Base-by-base conservation (phyloP, 2,113 vertebrate genomes). In the Nicator chloris region DNA sequence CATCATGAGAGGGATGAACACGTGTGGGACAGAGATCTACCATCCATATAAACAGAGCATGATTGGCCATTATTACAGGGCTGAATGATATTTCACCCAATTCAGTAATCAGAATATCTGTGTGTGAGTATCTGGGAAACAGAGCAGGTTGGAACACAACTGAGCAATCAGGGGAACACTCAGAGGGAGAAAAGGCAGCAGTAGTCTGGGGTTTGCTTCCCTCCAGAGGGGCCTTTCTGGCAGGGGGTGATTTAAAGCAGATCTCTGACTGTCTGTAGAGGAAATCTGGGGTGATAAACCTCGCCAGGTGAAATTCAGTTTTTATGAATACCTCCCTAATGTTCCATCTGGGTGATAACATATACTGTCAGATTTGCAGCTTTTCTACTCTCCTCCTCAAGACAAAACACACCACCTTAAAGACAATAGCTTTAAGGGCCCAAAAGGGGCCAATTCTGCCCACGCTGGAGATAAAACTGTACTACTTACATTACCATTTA, bases 191-290 rank as follows among this genome's bases (percentile, higher is more conserved):
- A 37, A 56, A 44, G 49, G 85, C 61, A 88, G 75, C 79, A 31
- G 28, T 1, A 76, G 56, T 54, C 92, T 3, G 6, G 64, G 71
- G 42, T 37, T 93, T 80, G 68, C 54, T 80, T 83, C 63, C 53
- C 79, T 77, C 68, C 64, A 77, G 85, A 82, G 85, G 24, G 27
- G n/a, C 39, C 42, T 42, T 80, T 42, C 35, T 90, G 79, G 59
- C 71, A 93, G 54, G 13, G 40, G 20, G 45, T 93, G 90, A 97
- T 94, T 92, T 92, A 95, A 88, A 94, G 75, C 85, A 93, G 66
- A 70, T 70, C 56, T 83, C 39, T 45, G 59, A 28, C 71, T 66
- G 37, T 83, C 88, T 77, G 40, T 26, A 72, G 61, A 87, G 93
- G 90, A 93, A 93, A 90, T 87, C 71, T 53, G 49, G 73, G 66